Base-by-base conservation (phyloP, 2,797 vertebrate species). In the Myotis pilosus region DNA sequence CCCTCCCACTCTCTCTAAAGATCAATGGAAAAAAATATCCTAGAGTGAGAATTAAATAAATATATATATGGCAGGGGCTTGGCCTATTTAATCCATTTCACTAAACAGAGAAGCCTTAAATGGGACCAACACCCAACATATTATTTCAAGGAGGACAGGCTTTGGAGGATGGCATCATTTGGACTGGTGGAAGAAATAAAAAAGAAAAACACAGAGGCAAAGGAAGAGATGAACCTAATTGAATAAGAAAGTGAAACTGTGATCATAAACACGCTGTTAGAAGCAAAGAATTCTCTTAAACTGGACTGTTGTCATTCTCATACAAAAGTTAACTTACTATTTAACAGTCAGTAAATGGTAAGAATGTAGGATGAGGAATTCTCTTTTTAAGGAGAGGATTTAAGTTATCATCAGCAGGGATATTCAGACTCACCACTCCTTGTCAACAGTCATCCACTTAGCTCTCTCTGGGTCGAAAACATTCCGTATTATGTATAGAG, bases 351-450 rank as follows among this genome's bases (percentile, higher is more conserved):
- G 36, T 76, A 88, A 93, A 92, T 38, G 69, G 55, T 76, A 84
- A 89, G 25, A 90, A 87, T 49, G 62, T 0, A 89, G 36, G 36
- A 47, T 78, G 25, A 87, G 51, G 2, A 30, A 47, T 71, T 13
- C 23, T 71, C 62, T 91, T 76, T 89, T 71, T 76, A 91, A 15
- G 82, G 33, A n/a, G 33, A 92, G 47, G 55, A 82, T 62, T 82
- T 20, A 55, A 10, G 10, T 82, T 89, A 78, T 15, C 62, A 78
- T 15, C 62, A 87, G 23, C 28, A 12, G 53, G 11, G 60, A 71
- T 3, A 69, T 12, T 82, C 74, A 94, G 57, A 96, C 94, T 95
- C 71, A 96, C 96, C 95, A 94, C 89, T 93, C 80, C 66, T 95
- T 47, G 44, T 71, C 82, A 96, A 44, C 6, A 75, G 49, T 15